phyloP scores from a whole-genome alignment of 2,113 vertebrate genomes.

The Reinhardtius hippoglossoides region DNA sequence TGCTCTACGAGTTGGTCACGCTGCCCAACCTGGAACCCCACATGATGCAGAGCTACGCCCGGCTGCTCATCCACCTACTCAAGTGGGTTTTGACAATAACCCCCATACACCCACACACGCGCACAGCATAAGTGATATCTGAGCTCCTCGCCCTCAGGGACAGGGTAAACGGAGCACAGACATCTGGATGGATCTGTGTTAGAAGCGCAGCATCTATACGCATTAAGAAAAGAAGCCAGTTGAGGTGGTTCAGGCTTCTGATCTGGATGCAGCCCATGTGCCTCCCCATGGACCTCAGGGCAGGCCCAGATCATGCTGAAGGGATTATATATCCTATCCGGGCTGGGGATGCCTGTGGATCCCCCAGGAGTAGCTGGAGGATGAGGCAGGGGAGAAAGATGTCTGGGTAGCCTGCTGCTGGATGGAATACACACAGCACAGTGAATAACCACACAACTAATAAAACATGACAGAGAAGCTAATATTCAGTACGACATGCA shows the following conservation, averaged over 20 bases:
- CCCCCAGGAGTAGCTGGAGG: background rate
- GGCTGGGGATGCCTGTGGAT: background rate
- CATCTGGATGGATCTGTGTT: background rate
- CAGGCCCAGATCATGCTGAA: background rate
- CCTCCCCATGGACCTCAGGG: background rate
- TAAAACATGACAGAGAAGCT: background rate
- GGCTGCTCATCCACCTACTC: conserved; percentile 91
- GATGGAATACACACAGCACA: background rate
- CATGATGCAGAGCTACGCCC: conserved; percentile 95
- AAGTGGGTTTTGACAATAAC: conserved; percentile 85
- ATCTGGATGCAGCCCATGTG: background rate
- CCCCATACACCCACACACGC: background rate
- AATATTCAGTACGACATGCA: no score
- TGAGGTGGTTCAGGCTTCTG: background rate
- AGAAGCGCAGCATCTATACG: background rate
- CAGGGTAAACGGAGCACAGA: background rate
- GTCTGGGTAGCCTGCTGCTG: background rate
- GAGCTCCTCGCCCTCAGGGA: background rate
- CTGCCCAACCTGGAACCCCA: conserved; percentile 93
- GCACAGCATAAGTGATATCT: background rate
- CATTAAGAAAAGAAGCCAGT: background rate
- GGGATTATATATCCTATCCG: background rate
- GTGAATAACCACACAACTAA: background rate
- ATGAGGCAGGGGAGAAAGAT: background rate
- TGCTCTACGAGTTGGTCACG: conserved; percentile 94